phyloP scores from a whole-genome alignment of 2,888 invertebrate species.

The Rhabditophanes sp. region DNA sequence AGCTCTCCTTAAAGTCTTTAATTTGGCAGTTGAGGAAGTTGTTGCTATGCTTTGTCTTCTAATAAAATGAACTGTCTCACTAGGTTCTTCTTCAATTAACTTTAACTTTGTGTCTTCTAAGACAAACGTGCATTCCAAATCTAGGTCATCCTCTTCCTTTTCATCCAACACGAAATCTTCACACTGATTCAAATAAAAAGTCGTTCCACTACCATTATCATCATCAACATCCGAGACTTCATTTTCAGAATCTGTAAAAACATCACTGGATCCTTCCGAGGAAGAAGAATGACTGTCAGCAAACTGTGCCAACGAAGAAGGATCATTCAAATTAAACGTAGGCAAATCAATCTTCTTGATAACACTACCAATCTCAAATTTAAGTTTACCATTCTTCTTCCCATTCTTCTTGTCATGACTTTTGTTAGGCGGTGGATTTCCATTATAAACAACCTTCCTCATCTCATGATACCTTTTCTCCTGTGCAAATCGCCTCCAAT shows the following conservation, averaged over 20 bases:
- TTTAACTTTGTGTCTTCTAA: conserved; percentile 38
- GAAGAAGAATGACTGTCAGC: conserved; percentile 7
- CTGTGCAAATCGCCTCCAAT: conserved; percentile 59
- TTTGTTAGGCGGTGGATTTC: too few relatives aligned
- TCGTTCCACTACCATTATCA: conserved; percentile 7
- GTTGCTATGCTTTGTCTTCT: conserved; percentile 35
- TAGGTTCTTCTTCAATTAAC: conserved; percentile 21
- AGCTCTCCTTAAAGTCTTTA: conserved; percentile 32
- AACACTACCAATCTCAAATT: conserved; percentile 12
- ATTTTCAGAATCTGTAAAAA: conserved; percentile 3
- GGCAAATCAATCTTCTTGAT: conserved; percentile 20
- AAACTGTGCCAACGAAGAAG: conserved; percentile 15
- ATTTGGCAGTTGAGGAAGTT: conserved; percentile 35
- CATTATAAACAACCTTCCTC: conserved; percentile 44
- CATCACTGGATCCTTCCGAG: conserved; percentile 3
- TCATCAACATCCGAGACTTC: conserved; percentile 5
- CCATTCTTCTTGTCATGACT: too few relatives aligned
- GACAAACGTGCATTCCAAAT: conserved; percentile 38
- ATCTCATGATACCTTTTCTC: conserved; percentile 58
- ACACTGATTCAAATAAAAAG: conserved; percentile 1
- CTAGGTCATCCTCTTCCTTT: conserved; percentile 23
- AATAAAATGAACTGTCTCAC: conserved; percentile 16
- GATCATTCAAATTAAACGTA: conserved; percentile 31
- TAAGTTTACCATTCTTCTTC: too few relatives aligned
- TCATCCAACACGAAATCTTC: too few relatives aligned